Evolutionary conservation across 2,797 vertebrate species (phyloP).

Genomic region (Lophotriccus pileatus): DNA sequence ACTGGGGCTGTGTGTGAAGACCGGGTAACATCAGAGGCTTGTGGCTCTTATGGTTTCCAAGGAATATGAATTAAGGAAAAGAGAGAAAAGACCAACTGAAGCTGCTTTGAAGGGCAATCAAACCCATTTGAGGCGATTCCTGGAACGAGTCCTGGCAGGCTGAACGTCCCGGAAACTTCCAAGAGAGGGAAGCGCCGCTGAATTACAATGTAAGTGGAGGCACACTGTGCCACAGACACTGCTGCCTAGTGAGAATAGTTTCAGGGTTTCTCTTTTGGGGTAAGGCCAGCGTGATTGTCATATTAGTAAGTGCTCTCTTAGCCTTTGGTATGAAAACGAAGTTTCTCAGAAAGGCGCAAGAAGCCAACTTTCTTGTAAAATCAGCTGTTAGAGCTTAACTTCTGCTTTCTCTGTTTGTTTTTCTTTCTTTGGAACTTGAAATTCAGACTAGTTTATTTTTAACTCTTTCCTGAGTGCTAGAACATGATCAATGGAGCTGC

Average conservation of each 20-base stretch:
- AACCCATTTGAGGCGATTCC: conserved; percentile 16
- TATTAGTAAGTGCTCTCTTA: background rate
- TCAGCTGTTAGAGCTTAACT: background rate
- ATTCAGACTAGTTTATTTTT: background rate
- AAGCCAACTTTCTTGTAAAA: background rate
- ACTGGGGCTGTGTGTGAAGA: conserved; percentile 22
- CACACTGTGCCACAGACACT: background rate
- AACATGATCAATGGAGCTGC: background rate
- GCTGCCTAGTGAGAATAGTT: background rate
- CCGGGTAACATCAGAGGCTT: conserved; percentile 51
- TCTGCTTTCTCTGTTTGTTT: background rate
- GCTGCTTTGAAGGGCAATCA: conserved; percentile 38
- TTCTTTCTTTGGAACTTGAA: background rate
- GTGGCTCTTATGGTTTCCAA: conserved; percentile 64
- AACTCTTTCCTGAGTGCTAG: background rate
- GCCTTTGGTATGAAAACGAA: background rate
- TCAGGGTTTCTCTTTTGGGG: background rate
- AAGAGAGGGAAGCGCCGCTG: background rate
- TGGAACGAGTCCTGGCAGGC: background rate
- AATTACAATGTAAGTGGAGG: conserved; percentile 45
- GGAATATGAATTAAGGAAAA: conserved; percentile 58
- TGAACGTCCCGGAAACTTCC: conserved; percentile 10
- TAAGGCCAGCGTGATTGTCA: background rate
- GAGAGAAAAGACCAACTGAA: conserved; percentile 29
- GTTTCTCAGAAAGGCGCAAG: background rate